Conservation (phyloP, 1,140 invertebrate genomes). For the Cherax quadricarinatus region DNA sequence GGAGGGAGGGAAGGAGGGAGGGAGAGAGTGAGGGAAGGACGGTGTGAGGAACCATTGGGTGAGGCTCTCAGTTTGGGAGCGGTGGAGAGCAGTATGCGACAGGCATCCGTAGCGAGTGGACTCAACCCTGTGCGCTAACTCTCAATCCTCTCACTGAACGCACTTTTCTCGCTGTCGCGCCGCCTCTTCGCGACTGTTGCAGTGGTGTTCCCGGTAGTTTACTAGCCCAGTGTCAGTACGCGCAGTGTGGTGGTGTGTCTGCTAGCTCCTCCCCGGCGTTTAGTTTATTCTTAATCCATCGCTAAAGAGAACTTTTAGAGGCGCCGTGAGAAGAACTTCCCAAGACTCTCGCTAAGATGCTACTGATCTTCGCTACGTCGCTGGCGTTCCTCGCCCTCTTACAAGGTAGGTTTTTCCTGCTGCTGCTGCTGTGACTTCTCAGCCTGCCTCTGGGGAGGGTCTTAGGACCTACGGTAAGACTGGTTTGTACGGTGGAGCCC, state of each 20-base stretch:
- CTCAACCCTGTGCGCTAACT: background rate
- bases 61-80: background rate
- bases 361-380: background rate
- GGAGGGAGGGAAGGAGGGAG: background rate
- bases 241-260: background rate
- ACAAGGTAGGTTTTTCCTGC: background rate
- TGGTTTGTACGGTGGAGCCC: too few relatives aligned
- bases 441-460: too few relatives aligned
- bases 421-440: too few relatives aligned
- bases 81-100: background rate
- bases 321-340: background rate
- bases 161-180: background rate
- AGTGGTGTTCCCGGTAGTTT: background rate
- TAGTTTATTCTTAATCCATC: background rate
- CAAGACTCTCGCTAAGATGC: background rate
- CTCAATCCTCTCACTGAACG: background rate
- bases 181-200: background rate
- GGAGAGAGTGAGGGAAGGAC: background rate
- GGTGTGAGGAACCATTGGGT: background rate
- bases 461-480: too few relatives aligned
- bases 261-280: background rate
- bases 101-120: background rate
- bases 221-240: background rate
- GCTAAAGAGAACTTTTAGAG: background rate
- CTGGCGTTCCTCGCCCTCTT: background rate